Evolutionary conservation across 2,797 vertebrate genomes (phyloP), one percentile per base, ranked within the genome.

Genomic region (Sebastes vulpes): DNA sequence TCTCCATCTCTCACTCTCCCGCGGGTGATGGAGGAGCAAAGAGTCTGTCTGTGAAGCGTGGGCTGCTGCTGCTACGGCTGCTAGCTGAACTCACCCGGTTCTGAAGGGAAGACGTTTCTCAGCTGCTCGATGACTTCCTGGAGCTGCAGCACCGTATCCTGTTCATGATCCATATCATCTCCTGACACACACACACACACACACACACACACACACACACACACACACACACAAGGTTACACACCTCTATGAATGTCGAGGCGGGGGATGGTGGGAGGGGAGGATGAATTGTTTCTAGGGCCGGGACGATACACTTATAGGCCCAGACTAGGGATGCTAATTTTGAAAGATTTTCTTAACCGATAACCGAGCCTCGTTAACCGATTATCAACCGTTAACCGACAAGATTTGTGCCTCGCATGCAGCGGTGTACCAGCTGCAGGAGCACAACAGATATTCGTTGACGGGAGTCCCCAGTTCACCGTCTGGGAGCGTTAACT

Each of bases 71-170:
- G 4, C 35, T 29, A 48, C 60, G 67, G 59, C 12, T 1, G 1
- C 10, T 11, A 42, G 50, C 58, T 25, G 8, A 69, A 89, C 92
- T 93, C 81, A 93, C 95, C 94, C 8, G 95, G 93, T 83, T 97
- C 96, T 11, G 94, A 95, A 61, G 98, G 98, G 92, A 99, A 99
- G 92, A 98, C 97, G 50, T 97, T 99, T 80, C 97, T 97, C 92
- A 99, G 96, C 92, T 99, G 98, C 94, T 99, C 97, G 86, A 99
- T 99, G 77, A 99, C 98, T 85, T 99, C 98, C 90, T 99, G 98
- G 73, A 99, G 96, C 92, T 98, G 98, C 89, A 98, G 80, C 69
- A 98, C 98, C 12, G 98, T 98, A 63, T 99, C 97, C 76, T 97
- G 97, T 76, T 97, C 97, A 9, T 96, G 95, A 32, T 97, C 97